Evolutionary conservation across 2,113 vertebrate genomes (phyloP).

Genomic region (Gobiocypris rarus): DNA sequence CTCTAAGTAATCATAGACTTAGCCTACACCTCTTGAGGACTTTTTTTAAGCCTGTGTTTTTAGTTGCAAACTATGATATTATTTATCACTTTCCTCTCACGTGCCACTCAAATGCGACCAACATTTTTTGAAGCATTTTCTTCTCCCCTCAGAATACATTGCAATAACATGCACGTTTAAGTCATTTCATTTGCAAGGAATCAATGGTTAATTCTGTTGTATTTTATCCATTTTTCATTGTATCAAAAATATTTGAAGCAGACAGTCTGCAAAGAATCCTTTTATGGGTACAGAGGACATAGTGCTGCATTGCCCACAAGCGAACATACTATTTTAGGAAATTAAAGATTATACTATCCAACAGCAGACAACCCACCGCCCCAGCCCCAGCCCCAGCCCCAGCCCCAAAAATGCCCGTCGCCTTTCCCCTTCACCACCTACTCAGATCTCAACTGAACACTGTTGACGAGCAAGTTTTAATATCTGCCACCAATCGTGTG

Average conservation of each 20-base stretch:
- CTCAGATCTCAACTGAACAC: conserved; percentile 9
- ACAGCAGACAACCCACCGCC: not conserved
- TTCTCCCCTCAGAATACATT: not conserved
- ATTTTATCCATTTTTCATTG: not conserved
- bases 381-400: not conserved
- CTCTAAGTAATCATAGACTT: conserved; percentile 40
- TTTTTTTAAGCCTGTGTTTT: conserved; percentile 37
- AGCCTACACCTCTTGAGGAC: conserved; percentile 12
- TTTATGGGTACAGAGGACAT: not conserved
- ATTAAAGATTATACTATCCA: conserved; percentile 8
- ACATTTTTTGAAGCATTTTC: not conserved
- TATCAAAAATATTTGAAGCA: not conserved
- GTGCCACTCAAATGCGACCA: not conserved
- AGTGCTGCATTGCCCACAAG: conserved; percentile 16
- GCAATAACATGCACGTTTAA: not conserved
- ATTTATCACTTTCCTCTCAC: not conserved
- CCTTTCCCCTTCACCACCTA: conserved; percentile 13
- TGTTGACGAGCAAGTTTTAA: not conserved
- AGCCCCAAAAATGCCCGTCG: conserved; percentile 6
- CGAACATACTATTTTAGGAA: conserved; percentile 19
- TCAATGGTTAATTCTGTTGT: not conserved
- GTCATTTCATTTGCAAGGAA: too few relatives aligned
- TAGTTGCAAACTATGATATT: conserved; percentile 39
- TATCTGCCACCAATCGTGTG: conserved; percentile 29
- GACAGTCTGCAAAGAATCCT: not conserved